Percentiles rank a stretch among this genome's conserved stretches.
Conservation (phyloP, 2,113 vertebrate genomes). For the Anser cygnoides region DNA sequence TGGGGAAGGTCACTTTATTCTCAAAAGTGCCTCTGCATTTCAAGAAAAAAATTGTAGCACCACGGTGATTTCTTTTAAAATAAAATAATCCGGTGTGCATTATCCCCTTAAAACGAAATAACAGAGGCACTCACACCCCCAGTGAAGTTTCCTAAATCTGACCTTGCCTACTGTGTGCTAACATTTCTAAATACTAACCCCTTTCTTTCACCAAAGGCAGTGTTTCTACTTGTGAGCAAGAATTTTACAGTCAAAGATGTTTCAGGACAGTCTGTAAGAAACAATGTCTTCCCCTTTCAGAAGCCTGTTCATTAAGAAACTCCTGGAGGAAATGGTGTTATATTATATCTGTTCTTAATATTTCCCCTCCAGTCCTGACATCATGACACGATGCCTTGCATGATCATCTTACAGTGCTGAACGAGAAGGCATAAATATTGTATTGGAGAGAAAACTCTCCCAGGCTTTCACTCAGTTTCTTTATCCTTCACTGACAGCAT, state of each 20-base stretch:
- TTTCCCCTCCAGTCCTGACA: conserved; percentile 70
- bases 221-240: conserved; percentile 53
- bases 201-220: conserved; percentile 45
- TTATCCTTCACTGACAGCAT: conserved; percentile 54
- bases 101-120: conserved; percentile 77
- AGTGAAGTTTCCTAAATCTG: conserved; percentile 62
- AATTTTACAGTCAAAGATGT: conserved; percentile 61
- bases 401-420: conserved; percentile 63
- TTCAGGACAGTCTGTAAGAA: conserved; percentile 67
- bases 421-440: conserved; percentile 72
- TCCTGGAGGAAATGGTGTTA: conserved; percentile 69
- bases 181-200: conserved; percentile 29
- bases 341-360: conserved; percentile 56
- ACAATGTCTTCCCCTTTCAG: conserved; percentile 66
- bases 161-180: conserved; percentile 65
- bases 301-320: conserved; percentile 68
- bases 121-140: conserved; percentile 78
- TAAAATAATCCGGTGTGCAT: conserved; percentile 75
- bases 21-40: conserved; percentile 81
- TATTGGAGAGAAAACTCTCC: conserved; percentile 58
- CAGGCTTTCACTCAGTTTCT: conserved; percentile 48
- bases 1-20: conserved; percentile 84
- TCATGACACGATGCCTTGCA: conserved; percentile 56
- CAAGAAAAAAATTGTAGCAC: conserved; percentile 81
- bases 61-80: conserved; percentile 82